A percentile compares a stretch with the other conserved stretches of the same genome.
Evolutionary conservation across 1,140 invertebrate species (phyloP).

Genomic region (Nasonia giraulti): DNA sequence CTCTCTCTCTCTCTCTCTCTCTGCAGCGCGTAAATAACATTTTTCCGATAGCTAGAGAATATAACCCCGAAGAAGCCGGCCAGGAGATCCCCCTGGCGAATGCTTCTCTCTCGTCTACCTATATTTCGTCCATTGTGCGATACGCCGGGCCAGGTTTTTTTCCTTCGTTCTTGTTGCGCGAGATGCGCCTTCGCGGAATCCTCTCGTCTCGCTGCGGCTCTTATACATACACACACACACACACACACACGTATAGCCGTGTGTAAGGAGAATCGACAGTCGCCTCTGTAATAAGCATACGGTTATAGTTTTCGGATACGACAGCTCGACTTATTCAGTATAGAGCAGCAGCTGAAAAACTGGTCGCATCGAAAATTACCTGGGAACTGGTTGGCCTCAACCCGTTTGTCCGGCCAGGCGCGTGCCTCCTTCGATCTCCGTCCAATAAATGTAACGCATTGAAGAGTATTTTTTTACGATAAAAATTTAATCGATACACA

Average conservation of each 20-base stretch:
- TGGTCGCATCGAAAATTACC: neutral
- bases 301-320: neutral
- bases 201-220: neutral
- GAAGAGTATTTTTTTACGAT: no score
- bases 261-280: neutral
- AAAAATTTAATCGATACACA: neutral
- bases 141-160: constrained; percentile 46
- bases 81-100: constrained; percentile 34
- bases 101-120: neutral
- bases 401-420: neutral
- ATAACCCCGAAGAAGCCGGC: neutral
- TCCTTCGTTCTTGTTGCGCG: constrained; percentile 1
- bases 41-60: constrained; percentile 67
- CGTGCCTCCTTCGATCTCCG: neutral
- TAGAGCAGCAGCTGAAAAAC: constrained; percentile 13
- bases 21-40: constrained; percentile 73
- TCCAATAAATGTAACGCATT: no score
- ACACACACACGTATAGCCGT: no score
- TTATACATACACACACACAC: no score
- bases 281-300: neutral
- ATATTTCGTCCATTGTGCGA: constrained; percentile 43
- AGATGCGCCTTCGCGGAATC: neutral
- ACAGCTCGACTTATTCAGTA: no score
- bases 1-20: constrained; percentile 53
- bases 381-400: constrained; percentile 17